phyloP scores from a whole-genome alignment of 2,797 vertebrate genomes.

The Epinephelus coioides region DNA sequence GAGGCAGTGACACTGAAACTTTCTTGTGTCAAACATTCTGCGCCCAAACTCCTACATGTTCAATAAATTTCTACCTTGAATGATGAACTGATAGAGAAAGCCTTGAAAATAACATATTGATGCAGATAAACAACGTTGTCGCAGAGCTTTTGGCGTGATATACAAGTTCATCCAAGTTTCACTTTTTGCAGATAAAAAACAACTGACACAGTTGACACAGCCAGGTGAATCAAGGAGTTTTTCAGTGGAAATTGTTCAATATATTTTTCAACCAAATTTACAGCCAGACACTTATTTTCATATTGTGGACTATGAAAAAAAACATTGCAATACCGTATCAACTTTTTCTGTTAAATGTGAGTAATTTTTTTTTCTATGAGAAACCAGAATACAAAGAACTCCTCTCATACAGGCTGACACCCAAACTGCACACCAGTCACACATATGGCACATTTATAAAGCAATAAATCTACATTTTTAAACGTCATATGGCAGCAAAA shows the following conservation, averaged over 20 bases:
- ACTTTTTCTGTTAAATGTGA: neutral
- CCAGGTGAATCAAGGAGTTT: neutral
- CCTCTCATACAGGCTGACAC: neutral
- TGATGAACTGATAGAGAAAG: constrained; percentile 23
- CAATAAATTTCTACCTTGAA: constrained; percentile 13
- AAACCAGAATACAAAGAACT: neutral
- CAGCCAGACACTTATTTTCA: constrained; percentile 1
- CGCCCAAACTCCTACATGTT: constrained; percentile 9
- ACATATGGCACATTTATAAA: neutral
- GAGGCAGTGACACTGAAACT: neutral
- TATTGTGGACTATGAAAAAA: neutral
- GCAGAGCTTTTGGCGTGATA: neutral
- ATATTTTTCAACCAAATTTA: neutral
- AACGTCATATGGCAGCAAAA: neutral
- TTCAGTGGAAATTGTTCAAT: neutral
- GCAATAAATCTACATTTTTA: neutral
- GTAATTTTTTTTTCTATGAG: neutral
- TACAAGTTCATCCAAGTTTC: constrained; percentile 11
- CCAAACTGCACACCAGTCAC: neutral
- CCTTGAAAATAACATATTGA: constrained; percentile 28
- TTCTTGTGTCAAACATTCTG: neutral
- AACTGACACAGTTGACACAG: neutral
- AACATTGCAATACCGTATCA: neutral
- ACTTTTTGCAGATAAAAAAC: constrained; percentile 16
- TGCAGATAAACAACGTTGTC: constrained; percentile 36